Percentiles rank a stretch among this genome's conserved stretches.
phyloP scores from a whole-genome alignment of 2,113 vertebrate species.

The Oryzias melastigma region DNA sequence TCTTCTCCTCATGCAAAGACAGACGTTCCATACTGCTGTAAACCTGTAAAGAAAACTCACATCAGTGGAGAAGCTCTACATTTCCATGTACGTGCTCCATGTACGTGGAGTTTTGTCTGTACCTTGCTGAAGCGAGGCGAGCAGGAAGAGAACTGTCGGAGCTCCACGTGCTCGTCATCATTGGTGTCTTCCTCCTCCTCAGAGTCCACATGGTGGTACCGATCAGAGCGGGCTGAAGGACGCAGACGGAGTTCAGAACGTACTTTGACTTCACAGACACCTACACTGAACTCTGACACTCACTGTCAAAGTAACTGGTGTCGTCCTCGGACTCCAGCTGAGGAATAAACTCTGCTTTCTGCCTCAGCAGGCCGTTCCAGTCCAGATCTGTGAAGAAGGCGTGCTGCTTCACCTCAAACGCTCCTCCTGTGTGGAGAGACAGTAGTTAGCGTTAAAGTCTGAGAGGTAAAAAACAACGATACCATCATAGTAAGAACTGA shows the following conservation, averaged over 20 bases:
- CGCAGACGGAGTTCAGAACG: background rate
- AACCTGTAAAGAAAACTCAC: slow-evolving; percentile 76
- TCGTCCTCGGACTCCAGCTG: slow-evolving; percentile 97
- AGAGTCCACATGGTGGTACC: slow-evolving; percentile 93
- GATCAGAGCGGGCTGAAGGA: slow-evolving; percentile 86
- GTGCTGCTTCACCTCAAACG: slow-evolving; percentile 95
- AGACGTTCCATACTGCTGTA: slow-evolving; percentile 98
- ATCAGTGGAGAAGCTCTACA: background rate
- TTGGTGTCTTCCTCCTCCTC: slow-evolving; percentile 97
- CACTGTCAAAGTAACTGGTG: slow-evolving; percentile 99
- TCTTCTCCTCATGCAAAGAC: slow-evolving; percentile 89
- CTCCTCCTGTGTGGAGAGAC: slow-evolving; percentile 78
- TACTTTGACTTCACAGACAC: background rate
- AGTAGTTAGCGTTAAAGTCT: too few relatives aligned
- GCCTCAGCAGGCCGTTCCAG: slow-evolving; percentile 96
- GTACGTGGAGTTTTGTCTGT: background rate
- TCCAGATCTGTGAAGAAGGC: slow-evolving; percentile 91
- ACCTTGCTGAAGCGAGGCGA: slow-evolving; percentile 97
- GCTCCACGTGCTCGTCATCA: slow-evolving; percentile 91
- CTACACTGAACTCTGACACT: background rate
- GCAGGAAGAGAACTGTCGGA: slow-evolving; percentile 96
- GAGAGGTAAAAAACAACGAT: too few relatives aligned
- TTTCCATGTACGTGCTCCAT: background rate
- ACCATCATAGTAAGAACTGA: too few relatives aligned
- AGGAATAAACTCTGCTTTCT: slow-evolving; percentile 98